Percentiles rank a stretch among this genome's conserved stretches.
Conservation (phyloP, 2,888 invertebrate species). For the Elysia crispata region DNA sequence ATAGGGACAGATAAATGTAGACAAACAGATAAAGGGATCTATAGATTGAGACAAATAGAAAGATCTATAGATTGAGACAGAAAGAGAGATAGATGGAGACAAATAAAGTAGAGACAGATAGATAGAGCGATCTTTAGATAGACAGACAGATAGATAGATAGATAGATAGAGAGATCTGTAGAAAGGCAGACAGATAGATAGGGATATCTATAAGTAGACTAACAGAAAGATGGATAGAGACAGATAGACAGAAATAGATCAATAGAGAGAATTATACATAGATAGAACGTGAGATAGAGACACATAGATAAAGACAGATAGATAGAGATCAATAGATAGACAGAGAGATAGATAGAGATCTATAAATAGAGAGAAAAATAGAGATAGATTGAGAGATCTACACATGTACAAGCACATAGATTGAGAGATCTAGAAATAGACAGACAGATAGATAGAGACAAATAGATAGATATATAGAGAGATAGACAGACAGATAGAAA, state of each 20-base stretch:
- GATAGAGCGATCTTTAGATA: too few relatives aligned
- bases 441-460: neutral
- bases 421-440: neutral
- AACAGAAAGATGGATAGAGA: neutral
- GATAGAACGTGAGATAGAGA: neutral
- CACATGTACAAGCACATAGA: neutral
- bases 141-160: too few relatives aligned
- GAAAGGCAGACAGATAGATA: too few relatives aligned
- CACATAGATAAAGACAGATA: neutral
- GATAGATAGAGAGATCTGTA: too few relatives aligned
- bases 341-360: too few relatives aligned
- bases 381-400: neutral
- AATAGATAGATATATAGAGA: neutral
- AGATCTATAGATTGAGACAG: too few relatives aligned
- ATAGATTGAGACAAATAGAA: neutral
- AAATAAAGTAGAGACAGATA: slow-evolving; percentile 3
- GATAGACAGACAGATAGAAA: neutral
- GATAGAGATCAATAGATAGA: neutral
- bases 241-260: neutral
- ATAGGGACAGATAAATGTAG: slow-evolving; percentile 15
- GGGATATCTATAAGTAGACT: too few relatives aligned
- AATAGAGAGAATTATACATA: neutral
- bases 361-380: neutral
- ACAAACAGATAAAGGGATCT: slow-evolving; percentile 16
- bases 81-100: neutral